Evolutionary conservation across 2,113 vertebrate species (phyloP).

Genomic region (Lanius collurio): DNA sequence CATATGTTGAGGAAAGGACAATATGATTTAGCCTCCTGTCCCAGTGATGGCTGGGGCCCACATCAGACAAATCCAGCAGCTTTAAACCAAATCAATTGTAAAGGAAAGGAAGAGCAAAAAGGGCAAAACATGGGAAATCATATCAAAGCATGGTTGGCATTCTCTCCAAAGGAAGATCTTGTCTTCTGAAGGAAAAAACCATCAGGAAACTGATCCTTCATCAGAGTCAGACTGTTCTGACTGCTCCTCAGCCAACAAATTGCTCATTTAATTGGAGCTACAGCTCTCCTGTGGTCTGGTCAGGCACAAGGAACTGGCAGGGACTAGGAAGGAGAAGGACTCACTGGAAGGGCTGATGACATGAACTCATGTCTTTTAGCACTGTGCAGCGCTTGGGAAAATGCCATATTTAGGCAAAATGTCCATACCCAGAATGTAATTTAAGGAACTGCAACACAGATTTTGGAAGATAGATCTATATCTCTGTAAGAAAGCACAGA

Average conservation of each 20-base stretch:
- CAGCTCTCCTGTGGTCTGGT: not conserved
- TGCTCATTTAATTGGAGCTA: not conserved
- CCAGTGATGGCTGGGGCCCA: not conserved
- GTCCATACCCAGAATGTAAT: not conserved
- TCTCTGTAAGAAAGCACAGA: not conserved
- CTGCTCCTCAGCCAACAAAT: not conserved
- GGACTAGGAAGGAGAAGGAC: not conserved
- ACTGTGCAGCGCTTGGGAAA: not conserved
- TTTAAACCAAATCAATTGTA: fast-evolving
- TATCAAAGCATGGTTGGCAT: fast-evolving
- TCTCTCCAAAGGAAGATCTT: not conserved
- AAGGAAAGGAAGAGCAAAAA: not conserved
- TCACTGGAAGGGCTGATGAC: fast-evolving
- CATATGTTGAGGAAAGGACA: not conserved
- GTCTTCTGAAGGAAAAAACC: not conserved
- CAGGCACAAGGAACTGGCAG: not conserved
- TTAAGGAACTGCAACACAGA: not conserved
- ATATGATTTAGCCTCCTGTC: not conserved
- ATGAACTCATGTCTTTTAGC: not conserved
- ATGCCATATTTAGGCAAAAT: not conserved
- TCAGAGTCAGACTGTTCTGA: not conserved
- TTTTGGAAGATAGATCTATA: not conserved
- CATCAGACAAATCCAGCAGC: not conserved
- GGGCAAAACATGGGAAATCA: fast-evolving
- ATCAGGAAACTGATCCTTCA: not conserved